Base-by-base conservation (phyloP, 1,140 invertebrate genomes). In the Octopus bimaculoides region DNA sequence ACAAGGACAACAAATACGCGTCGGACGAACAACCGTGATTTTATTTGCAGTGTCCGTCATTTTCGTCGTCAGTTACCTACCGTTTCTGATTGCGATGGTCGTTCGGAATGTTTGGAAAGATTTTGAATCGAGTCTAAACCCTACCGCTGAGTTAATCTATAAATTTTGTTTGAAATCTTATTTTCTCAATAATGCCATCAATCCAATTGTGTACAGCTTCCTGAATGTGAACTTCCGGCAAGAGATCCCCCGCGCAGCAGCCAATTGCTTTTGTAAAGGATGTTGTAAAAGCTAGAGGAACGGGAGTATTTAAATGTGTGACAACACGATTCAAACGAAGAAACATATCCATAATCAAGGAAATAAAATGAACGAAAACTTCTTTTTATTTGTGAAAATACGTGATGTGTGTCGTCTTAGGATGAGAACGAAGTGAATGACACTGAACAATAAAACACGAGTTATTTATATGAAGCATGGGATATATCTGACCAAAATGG, bases 111-210 rank as follows among this genome's bases (percentile, higher is more conserved):
- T 84, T 54, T 84, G 83, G 79, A 86, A 83, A 80, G 85, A 85
- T 75, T 83, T 87, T 26, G 86, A 87, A 54, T 81, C 80, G n/a
- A 83, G 79, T 52, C 79, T 87, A 52, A 81, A 78, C 78, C 83
- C 83, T 0, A 79, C 79, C 5, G 80, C 84, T 26, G 84, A 87
- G 81, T 81, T 87, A 52, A 77, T 83, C n/a, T 87, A 86, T 79
- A 87, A 87, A 81, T 84, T 87, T 55, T 85, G 83, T 71, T 83
- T 86, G 14, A 87, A 87, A 75, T 87, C 86, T 1, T 87, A 86
- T 78, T 86, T 87, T 83, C 84, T 87, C 75, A 87, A 87, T 81
- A 87, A 86, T 79, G 86, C 86, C 52, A 85, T 86, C 53, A 87
- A 87, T 81, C 86, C 86, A 5, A 52, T 87, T 41, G 85, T 87